These are phyloP conservation scores for Acanthopagrus latus DNA, from an alignment of 2,797 vertebrate species.

Conservation along the genomic window DNA sequence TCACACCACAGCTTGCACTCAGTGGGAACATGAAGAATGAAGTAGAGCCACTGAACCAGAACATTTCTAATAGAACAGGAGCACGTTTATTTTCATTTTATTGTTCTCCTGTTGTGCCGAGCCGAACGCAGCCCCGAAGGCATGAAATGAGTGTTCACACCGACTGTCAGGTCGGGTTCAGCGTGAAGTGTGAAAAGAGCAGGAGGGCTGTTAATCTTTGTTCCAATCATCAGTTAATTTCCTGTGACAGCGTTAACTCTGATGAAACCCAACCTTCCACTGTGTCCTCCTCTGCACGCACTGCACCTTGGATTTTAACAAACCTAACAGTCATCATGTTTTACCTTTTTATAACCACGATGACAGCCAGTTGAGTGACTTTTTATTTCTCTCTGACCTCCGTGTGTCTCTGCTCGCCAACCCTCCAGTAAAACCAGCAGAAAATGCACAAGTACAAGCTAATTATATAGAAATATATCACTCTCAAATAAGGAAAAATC, in stretches of 20 bases:
- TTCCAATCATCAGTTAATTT: slow-evolving; percentile 41
- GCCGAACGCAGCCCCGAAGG: slow-evolving; percentile 4
- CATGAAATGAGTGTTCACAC: slow-evolving; percentile 47
- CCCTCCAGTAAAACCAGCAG: slow-evolving; percentile 2
- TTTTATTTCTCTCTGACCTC: neutral
- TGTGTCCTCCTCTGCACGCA: neutral
- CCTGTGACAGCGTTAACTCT: slow-evolving; percentile 32
- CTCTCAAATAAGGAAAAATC: neutral
- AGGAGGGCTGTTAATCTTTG: slow-evolving; percentile 10
- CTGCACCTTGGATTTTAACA: neutral
- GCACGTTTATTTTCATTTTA: slow-evolving; percentile 16
- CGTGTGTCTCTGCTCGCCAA: neutral
- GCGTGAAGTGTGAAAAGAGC: slow-evolving; percentile 28
- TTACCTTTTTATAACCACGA: neutral
- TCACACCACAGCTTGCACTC: neutral
- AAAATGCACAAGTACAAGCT: neutral
- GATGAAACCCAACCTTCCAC: slow-evolving; percentile 13
- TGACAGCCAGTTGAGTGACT: neutral
- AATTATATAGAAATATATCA: neutral
- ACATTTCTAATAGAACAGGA: slow-evolving; percentile 16
- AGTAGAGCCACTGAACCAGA: neutral
- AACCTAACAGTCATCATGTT: neutral
- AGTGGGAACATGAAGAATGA: slow-evolving; percentile 8
- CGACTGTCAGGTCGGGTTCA: slow-evolving; percentile 9
- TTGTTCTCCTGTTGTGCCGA: neutral